phyloP scores from a whole-genome alignment of 2,888 invertebrate species.

The Petrolisthes cinctipes region DNA sequence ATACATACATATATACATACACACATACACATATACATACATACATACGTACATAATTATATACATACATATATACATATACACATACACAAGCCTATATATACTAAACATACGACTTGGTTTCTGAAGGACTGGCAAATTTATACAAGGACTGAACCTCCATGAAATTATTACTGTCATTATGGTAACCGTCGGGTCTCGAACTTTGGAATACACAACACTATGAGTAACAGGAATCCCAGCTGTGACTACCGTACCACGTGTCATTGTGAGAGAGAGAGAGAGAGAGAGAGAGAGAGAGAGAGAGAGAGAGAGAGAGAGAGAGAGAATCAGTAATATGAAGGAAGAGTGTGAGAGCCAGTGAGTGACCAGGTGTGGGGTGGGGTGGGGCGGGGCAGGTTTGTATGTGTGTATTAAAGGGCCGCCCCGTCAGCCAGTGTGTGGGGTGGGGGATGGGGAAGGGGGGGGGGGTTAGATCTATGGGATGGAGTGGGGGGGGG shows the following conservation, averaged over 20 bases:
- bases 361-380: neutral
- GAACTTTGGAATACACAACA: too few relatives aligned
- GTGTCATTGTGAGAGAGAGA: too few relatives aligned
- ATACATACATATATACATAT: neutral
- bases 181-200: neutral
- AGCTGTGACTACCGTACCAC: too few relatives aligned
- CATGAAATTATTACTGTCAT: neutral
- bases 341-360: neutral
- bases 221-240: too few relatives aligned
- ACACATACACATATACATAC: neutral
- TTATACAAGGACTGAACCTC: neutral
- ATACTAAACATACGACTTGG: neutral
- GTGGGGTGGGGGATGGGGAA: neutral
- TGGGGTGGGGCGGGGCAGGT: neutral
- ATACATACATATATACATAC: slow-evolving; percentile 14
- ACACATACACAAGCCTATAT: neutral
- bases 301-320: neutral
- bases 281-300: neutral
- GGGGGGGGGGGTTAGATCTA: neutral
- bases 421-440: neutral
- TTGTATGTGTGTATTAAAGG: neutral
- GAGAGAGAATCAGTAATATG: neutral
- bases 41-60: neutral
- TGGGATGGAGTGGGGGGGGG: neutral
- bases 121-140: neutral